Base-by-base conservation (phyloP, 2,797 vertebrate genomes). In the Cuculus canorus region DNA sequence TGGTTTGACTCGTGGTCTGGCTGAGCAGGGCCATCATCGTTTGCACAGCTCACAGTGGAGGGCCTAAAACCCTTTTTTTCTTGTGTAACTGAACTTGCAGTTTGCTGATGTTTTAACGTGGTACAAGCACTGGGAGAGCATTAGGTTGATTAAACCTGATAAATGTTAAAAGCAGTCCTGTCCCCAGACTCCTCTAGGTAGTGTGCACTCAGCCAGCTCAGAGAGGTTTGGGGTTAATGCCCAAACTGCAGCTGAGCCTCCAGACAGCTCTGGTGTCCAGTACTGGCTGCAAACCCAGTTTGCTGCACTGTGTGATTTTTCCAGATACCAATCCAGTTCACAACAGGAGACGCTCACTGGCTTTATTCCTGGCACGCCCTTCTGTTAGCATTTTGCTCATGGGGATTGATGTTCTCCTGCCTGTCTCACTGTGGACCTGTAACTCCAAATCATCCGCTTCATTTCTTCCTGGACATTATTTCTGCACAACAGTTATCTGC, bases 321-420 rank as follows among this genome's bases (percentile, higher is more conserved):
- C 72, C 78, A 63, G 79, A 60, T 79, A 48, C 64, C 90, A 50
- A 24, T 75, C 90, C 75, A 63, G 61, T 65, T 79, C 61, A 37
- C 83, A 81, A 41, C 43, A 47, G 25, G 66, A 87, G 75, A 33
- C 73, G 30, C 27, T 71, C 59, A 23, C 13, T 72, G 61, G 50
- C 76, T 93, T 93, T 88, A 7, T 92, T 93, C 32, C 76, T 86
- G 93, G 52, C 79, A 60, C 87, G 39, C 39, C 35, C 61, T 84
- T 37, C 53, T 22, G 52, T 45, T 60, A 32, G 64, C 45, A 0
- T 84, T 91, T 86, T 28, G 48, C 45, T 94, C 1, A 2, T 28
- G 56, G 57, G 78, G 6, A 35, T 88, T 43, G 41, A 33, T 59
- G n/a, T 77, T 83, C 59, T 82, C 1, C 90, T 72, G 48, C 50